Conservation (phyloP, 2,113 vertebrate species). For the Eleginops maclovinus region DNA sequence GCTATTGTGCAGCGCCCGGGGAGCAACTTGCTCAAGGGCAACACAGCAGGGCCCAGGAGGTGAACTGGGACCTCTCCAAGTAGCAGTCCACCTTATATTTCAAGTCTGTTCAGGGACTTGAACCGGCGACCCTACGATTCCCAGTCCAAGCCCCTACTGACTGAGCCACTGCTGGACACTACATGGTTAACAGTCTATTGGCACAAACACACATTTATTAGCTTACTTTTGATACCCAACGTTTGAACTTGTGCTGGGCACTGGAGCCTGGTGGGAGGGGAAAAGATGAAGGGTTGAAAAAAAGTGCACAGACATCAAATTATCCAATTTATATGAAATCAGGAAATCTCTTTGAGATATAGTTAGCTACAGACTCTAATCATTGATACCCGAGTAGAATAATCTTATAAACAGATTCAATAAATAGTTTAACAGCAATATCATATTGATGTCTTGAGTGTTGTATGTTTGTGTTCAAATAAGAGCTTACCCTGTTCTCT, state of each 20-base stretch:
- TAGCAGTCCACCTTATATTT: too few species aligned
- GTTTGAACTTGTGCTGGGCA: slow-evolving; percentile 41
- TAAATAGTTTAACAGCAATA: background rate
- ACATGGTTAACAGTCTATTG: too few species aligned
- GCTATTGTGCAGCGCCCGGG: too few species aligned
- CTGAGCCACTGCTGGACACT: too few species aligned
- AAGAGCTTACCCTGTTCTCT: slow-evolving; percentile 90
- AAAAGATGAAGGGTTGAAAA: slow-evolving; percentile 48
- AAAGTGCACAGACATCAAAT: background rate
- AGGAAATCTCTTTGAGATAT: background rate
- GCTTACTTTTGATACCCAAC: slow-evolving; percentile 93
- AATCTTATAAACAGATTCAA: background rate
- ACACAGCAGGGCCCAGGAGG: too few species aligned
- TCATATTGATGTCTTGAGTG: background rate
- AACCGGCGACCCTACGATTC: too few species aligned
- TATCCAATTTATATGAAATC: background rate
- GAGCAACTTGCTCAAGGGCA: too few species aligned
- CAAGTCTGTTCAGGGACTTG: too few species aligned
- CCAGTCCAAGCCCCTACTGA: too few species aligned
- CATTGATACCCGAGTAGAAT: background rate
- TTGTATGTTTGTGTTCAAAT: background rate
- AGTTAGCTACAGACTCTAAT: background rate
- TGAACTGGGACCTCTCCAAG: too few species aligned
- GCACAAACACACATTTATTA: background rate
- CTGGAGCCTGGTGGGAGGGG: slow-evolving; percentile 78